Percentiles rank a stretch among this genome's conserved stretches.
phyloP scores from a whole-genome alignment of 1,140 invertebrate species.

The Zaprionus ornatus region DNA sequence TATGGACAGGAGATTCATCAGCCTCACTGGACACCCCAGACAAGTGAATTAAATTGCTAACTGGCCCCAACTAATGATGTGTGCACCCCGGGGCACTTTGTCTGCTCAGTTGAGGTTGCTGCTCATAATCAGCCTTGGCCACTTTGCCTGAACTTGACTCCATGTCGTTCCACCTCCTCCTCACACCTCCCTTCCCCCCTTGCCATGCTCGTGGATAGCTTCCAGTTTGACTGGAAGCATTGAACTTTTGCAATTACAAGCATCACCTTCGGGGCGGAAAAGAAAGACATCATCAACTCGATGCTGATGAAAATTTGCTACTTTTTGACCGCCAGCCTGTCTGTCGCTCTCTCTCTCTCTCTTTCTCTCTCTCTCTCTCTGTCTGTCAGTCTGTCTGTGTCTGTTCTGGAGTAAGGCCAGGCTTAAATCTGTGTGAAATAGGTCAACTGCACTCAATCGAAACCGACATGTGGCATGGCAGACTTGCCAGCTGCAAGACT shows the following conservation, averaged over 20 bases:
- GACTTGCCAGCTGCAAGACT: conserved; percentile 34
- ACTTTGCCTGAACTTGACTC: conserved; percentile 37
- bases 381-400: conserved; percentile 18
- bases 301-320: conserved; percentile 57
- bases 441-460: conserved; percentile 68
- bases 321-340: conserved; percentile 40
- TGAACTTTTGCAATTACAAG: conserved; percentile 76
- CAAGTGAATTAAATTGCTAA: conserved; percentile 33
- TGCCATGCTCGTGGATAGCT: not conserved
- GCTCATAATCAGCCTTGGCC: conserved; percentile 48
- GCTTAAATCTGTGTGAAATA: conserved; percentile 57
- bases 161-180: too few relatives aligned
- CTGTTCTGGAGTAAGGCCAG: not conserved
- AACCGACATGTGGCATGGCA: conserved; percentile 57
- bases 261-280: conserved; percentile 61
- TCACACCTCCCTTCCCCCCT: not conserved
- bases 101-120: conserved; percentile 38
- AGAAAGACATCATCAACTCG: conserved; percentile 57
- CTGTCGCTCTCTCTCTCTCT: not conserved
- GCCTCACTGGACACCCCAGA: conserved; percentile 7
- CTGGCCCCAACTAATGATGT: conserved; percentile 51
- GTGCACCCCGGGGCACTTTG: conserved; percentile 13
- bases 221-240: conserved; percentile 46
- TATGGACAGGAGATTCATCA: conserved; percentile 33
- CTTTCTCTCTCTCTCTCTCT: not conserved